Percentiles rank a stretch among this genome's conserved stretches.
Conservation (phyloP, 2,888 invertebrate species). For the Drosophila lacicola region DNA sequence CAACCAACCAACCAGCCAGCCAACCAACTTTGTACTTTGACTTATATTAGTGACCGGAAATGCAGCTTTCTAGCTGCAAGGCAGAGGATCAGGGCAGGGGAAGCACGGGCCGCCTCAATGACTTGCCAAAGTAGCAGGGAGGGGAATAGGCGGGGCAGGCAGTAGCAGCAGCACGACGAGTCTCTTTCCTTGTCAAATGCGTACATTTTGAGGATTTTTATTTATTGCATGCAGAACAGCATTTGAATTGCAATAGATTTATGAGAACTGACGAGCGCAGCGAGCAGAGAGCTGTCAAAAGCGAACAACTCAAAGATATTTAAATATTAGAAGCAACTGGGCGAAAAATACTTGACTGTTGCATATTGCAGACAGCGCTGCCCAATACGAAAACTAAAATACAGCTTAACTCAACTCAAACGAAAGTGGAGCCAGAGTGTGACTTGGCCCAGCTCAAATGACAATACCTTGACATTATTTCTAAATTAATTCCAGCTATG, state of each 20-base stretch:
- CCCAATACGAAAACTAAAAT: background rate
- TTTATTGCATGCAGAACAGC: constrained; percentile 64
- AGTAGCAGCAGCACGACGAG: background rate
- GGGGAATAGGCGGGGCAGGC: background rate
- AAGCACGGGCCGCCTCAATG: constrained; percentile 64
- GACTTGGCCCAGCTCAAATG: background rate
- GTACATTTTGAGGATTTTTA: constrained; percentile 67
- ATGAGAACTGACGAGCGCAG: constrained; percentile 42
- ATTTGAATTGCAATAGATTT: constrained; percentile 71
- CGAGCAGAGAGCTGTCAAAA: constrained; percentile 34
- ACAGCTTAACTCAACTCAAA: background rate
- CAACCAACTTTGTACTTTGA: constrained; percentile 78
- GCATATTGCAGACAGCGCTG: constrained; percentile 26
- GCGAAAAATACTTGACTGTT: constrained; percentile 30
- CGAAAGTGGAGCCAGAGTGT: background rate
- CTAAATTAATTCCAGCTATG: constrained; percentile 30
- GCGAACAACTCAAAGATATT: constrained; percentile 44
- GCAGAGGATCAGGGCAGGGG: constrained; percentile 49
- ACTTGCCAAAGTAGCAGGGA: constrained; percentile 55
- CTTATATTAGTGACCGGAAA: constrained; percentile 81
- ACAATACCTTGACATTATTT: constrained; percentile 65
- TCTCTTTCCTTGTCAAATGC: constrained; percentile 57
- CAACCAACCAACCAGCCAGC: constrained; percentile 61
- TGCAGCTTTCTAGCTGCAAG: constrained; percentile 62
- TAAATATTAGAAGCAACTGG: constrained; percentile 42